Base-by-base conservation (phyloP, 2,888 invertebrate species). In the Fragum whitleyi region DNA sequence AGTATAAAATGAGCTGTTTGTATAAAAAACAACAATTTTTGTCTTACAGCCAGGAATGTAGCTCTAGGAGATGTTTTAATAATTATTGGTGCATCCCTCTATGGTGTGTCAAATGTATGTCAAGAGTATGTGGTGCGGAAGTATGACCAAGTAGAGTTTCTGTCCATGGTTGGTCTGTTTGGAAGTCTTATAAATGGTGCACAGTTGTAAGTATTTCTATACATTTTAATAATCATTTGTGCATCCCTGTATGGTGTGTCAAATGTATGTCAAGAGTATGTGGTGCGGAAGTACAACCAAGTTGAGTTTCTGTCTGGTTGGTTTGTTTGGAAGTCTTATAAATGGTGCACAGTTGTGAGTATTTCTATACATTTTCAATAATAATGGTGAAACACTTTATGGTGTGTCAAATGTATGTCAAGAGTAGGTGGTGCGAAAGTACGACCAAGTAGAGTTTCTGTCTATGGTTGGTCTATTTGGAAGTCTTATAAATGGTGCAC, bases 401-500 rank as follows among this genome's bases (percentile, higher is more conserved):
- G 97, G 97, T 1, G 95, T 97, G 61, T 96, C 96, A 26, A 97
- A 97, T 88, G 97, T 97, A 0, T 94, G 94, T 0, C 96, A 97
- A 95, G 97, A 97, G 94, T 96, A 96, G 94, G 96, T 96, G 85
- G 96, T 97, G n/a, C 96, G 96, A 92, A 96, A 95, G 16, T 96
- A 96, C 87, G 96, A 96, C 81, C 96, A 96, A 85, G 95, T 96
- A 59, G 97, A 97, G 93, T 97, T 97, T 92, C 95, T 97, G 16
- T 97, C 97, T 97, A 95, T 97, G 94, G 95, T 97, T 23, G 97
- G 97, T 23, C 94, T 97, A 36, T 96, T 97, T 85, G 97, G 97
- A 29, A 96, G 96, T 86, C 94, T 97, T 80, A 95, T 97, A 26
- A 96, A 96, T 86, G 96, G 96, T 80, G 94, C 96, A 26, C 97